A percentile compares a stretch with the other conserved stretches of the same genome.
Conservation (phyloP, 2,113 vertebrate genomes). For the Hypocryptadius cinnamomeus region DNA sequence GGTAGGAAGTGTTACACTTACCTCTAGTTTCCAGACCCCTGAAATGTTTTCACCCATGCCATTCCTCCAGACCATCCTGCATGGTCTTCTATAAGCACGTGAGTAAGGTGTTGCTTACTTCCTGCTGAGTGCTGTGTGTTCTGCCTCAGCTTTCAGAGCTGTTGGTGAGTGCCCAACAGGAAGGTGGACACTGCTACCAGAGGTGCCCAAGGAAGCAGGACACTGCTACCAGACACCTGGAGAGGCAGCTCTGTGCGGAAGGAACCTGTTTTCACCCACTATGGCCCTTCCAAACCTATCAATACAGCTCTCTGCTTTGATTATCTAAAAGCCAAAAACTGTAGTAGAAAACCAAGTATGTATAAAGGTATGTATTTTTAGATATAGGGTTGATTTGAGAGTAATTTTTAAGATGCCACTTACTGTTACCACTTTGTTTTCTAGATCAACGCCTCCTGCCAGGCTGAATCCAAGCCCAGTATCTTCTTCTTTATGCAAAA, state of each 20-base stretch:
- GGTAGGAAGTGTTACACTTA: not conserved
- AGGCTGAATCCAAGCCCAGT: conserved; percentile 90
- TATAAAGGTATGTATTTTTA: not conserved
- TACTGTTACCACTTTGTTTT: conserved; percentile 86
- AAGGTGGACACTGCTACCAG: not conserved
- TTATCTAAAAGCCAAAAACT: not conserved
- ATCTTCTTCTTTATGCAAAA: conserved; percentile 92
- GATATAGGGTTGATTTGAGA: not conserved
- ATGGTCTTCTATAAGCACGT: fast-evolving
- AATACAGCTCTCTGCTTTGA: not conserved
- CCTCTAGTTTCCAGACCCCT: not conserved
- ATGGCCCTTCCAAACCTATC: not conserved
- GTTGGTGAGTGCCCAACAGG: not conserved
- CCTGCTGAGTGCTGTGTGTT: not conserved
- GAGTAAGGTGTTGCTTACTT: not conserved
- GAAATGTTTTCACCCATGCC: fast-evolving
- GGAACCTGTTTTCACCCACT: not conserved
- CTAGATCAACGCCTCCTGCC: conserved; percentile 87
- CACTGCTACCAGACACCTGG: not conserved
- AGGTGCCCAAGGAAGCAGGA: not conserved
- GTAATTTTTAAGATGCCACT: conserved; percentile 38
- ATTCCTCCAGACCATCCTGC: not conserved
- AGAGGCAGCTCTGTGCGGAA: not conserved
- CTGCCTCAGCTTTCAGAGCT: not conserved
- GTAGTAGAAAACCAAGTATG: not conserved